Evolutionary conservation across 1,140 invertebrate genomes (phyloP).

Genomic region (Solenopsis invicta): DNA sequence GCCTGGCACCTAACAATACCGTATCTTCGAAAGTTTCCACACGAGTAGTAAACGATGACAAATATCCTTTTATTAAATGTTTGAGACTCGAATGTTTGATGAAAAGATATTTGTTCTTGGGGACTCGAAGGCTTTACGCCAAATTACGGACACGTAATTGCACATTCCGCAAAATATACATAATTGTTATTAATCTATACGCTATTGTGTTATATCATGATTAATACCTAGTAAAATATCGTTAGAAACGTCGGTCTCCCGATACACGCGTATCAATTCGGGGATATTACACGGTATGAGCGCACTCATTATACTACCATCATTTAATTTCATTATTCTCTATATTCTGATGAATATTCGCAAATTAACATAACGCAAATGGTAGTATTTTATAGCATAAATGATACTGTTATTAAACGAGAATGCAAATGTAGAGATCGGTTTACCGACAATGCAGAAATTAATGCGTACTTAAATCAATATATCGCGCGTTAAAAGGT

Average conservation of each 20-base stretch:
- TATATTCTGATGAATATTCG: neutral
- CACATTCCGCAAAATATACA: constrained; percentile 13
- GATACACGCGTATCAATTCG: neutral
- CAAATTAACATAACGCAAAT: constrained; percentile 12
- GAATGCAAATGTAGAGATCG: constrained; percentile 10
- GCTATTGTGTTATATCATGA: neutral
- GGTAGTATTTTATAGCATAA: constrained; percentile 23
- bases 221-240: neutral
- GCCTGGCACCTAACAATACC: neutral
- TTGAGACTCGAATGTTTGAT: neutral
- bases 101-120: too few relatives aligned
- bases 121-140: neutral
- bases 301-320: constrained; percentile 10
- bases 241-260: neutral
- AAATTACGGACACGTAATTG: neutral
- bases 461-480: constrained; percentile 63
- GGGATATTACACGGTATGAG: neutral
- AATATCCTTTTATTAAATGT: neutral
- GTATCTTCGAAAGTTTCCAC: neutral
- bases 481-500: constrained; percentile 63
- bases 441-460: constrained; percentile 44
- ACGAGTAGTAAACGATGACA: neutral
- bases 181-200: constrained; percentile 2
- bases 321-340: constrained; percentile 31
- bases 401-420: constrained; percentile 55